These are phyloP conservation scores for Megastigmus dorsalis DNA, from an alignment of 2,888 invertebrate genomes.

Conservation along the genomic window DNA sequence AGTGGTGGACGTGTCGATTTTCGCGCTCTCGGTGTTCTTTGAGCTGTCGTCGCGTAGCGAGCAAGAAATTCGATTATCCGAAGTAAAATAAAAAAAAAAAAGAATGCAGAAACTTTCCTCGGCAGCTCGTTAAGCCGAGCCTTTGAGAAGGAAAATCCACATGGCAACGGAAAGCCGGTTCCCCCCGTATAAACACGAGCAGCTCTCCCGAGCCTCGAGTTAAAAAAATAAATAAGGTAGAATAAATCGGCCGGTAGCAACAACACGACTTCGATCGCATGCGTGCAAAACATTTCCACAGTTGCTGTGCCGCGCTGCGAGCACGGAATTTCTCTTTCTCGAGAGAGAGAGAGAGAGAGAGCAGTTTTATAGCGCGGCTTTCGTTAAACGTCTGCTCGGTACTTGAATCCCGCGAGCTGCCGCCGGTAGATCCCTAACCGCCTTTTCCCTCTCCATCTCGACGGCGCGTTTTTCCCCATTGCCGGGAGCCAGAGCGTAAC, in stretches of 20 bases:
- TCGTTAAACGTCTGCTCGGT: slow-evolving; percentile 63
- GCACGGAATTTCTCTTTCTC: not conserved
- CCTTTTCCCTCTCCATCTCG: slow-evolving; percentile 7
- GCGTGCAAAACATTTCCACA: slow-evolving; percentile 48
- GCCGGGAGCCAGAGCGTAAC: slow-evolving; percentile 19
- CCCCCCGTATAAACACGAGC: not conserved
- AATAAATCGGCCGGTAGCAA: not conserved
- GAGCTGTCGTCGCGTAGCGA: too few relatives aligned
- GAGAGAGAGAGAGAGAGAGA: too few relatives aligned
- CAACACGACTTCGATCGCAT: not conserved
- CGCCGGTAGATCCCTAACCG: not conserved
- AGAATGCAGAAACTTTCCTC: too few relatives aligned
- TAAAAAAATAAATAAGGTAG: too few relatives aligned
- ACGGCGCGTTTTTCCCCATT: not conserved
- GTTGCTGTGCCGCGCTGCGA: too few relatives aligned
- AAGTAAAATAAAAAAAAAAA: not conserved
- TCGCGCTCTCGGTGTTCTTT: too few relatives aligned
- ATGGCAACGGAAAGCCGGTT: not conserved
- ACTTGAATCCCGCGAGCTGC: slow-evolving; percentile 16
- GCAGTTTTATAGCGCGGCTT: slow-evolving; percentile 57
- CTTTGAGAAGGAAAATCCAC: not conserved
- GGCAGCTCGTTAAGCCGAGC: too few relatives aligned
- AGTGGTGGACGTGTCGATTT: too few relatives aligned
- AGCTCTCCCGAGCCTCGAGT: too few relatives aligned
- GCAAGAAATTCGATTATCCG: not conserved